A percentile compares a stretch with the other conserved stretches of the same genome.
Conservation (phyloP, 2,113 vertebrate species). For the Rhea americana region DNA sequence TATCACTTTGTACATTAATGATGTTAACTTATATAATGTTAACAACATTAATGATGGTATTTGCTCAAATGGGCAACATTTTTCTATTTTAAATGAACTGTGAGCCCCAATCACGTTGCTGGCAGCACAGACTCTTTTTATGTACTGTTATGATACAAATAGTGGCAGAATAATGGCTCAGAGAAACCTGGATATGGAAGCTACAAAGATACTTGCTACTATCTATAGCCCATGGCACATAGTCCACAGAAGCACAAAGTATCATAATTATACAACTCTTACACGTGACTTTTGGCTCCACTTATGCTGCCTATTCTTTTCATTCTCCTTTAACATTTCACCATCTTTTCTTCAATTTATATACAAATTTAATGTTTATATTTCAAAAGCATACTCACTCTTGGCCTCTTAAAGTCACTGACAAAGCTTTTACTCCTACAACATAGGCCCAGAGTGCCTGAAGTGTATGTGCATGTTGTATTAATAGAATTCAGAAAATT, state of each 20-base stretch:
- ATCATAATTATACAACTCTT: not conserved
- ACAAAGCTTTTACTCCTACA: conserved; percentile 38
- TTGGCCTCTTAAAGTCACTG: not conserved
- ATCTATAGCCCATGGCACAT: too few relatives aligned
- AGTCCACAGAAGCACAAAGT: not conserved
- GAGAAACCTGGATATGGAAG: not conserved
- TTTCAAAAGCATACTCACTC: not conserved
- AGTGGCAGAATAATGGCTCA: not conserved
- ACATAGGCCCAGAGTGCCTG: not conserved
- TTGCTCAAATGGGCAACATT: not conserved
- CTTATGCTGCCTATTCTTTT: not conserved
- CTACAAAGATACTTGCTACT: not conserved
- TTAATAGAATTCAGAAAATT: conserved; percentile 64
- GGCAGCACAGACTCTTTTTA: not conserved
- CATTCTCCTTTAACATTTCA: not conserved
- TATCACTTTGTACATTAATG: not conserved
- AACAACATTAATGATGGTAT: not conserved
- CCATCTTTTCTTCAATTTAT: not conserved
- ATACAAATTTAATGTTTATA: not conserved
- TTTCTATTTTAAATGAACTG: not conserved
- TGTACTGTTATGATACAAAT: not conserved
- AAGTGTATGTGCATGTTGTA: conserved; percentile 23
- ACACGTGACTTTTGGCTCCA: not conserved
- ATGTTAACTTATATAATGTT: not conserved
- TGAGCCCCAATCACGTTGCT: not conserved